phyloP scores from a whole-genome alignment of 2,113 vertebrate genomes.

The Zosterops borbonicus region DNA sequence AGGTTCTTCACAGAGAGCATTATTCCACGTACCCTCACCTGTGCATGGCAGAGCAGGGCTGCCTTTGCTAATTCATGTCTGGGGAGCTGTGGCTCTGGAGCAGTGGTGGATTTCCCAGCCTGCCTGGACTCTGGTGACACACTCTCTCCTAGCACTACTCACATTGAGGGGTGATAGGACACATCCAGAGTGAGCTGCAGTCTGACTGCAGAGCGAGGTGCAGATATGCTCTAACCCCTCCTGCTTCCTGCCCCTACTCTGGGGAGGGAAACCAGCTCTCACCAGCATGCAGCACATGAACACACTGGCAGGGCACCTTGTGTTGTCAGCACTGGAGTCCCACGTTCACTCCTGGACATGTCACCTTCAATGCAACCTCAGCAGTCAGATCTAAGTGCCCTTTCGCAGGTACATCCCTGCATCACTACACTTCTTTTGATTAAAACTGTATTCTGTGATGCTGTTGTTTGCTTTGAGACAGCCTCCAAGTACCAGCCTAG shows the following conservation, averaged over 20 bases:
- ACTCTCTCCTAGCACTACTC: not conserved
- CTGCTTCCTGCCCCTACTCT: not conserved
- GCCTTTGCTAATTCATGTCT: not conserved
- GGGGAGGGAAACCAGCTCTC: not conserved
- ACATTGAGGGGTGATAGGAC: not conserved
- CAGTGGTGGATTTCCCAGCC: not conserved
- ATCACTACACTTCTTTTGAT: not conserved
- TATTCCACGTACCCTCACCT: not conserved
- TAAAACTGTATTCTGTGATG: not conserved
- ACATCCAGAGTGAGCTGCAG: not conserved
- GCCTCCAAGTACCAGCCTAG: not conserved
- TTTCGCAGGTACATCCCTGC: not conserved
- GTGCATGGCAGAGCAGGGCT: not conserved
- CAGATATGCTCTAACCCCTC: not conserved
- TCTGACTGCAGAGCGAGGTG: accelerated
- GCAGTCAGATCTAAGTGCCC: not conserved
- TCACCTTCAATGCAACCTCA: conserved; percentile 19
- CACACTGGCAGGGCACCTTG: not conserved
- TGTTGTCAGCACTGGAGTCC: not conserved
- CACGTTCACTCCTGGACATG: not conserved
- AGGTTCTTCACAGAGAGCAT: not conserved
- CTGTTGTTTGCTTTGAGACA: not conserved
- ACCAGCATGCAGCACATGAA: not conserved
- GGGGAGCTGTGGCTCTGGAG: not conserved
- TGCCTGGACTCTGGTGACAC: not conserved